Conservation (phyloP, 2,888 invertebrate genomes). For the Hofmannophila pseudospretella region DNA sequence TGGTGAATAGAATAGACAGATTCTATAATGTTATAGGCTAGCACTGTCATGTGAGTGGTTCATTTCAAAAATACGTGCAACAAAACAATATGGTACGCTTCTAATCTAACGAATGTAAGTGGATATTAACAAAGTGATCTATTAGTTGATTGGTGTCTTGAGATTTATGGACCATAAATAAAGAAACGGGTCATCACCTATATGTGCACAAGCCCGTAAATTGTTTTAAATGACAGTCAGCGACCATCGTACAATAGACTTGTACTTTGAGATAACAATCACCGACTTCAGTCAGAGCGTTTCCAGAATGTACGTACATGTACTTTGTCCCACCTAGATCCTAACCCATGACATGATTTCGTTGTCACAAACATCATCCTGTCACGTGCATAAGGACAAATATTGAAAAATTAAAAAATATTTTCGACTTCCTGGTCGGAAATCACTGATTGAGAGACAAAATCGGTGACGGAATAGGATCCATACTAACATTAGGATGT, state of each 20-base stretch:
- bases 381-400: too few species aligned
- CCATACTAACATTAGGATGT: too few species aligned
- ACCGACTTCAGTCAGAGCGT: conserved; percentile 22
- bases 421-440: too few species aligned
- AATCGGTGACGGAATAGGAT: too few species aligned
- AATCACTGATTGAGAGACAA: too few species aligned
- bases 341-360: too few species aligned
- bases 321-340: too few species aligned
- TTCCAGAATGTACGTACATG: neutral
- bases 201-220: conserved; percentile 45
- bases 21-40: conserved; percentile 12
- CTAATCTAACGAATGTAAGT: conserved; percentile 26
- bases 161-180: conserved; percentile 46
- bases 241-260: conserved; percentile 35
- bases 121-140: conserved; percentile 25
- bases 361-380: too few species aligned
- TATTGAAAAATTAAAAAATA: too few species aligned
- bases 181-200: conserved; percentile 47
- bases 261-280: conserved; percentile 44
- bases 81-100: too few species aligned
- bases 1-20: neutral
- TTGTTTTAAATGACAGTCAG: conserved; percentile 52
- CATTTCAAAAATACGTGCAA: too few species aligned
- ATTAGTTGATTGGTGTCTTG: conserved; percentile 32
- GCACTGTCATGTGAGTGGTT: too few species aligned